Conservation (phyloP, 2,888 invertebrate genomes). For the Tortrix viridana region DNA sequence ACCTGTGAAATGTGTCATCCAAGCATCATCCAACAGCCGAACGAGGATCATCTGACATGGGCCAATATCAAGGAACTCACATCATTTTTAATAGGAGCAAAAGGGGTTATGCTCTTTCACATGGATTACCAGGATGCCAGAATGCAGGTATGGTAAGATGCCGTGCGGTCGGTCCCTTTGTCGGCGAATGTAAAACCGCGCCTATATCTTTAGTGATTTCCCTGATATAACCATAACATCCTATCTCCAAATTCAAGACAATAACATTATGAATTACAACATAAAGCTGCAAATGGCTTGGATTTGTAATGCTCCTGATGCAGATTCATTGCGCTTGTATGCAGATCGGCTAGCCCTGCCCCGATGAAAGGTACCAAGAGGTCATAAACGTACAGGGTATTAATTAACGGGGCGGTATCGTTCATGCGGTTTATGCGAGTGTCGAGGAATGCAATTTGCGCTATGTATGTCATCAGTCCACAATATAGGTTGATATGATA, state of each 20-base stretch:
- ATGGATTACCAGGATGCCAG: background rate
- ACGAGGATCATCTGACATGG: no score
- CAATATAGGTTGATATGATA: slow-evolving; percentile 10
- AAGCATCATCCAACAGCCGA: no score
- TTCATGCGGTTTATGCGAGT: slow-evolving; percentile 2
- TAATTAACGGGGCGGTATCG: slow-evolving; percentile 28
- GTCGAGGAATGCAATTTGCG: slow-evolving; percentile 27
- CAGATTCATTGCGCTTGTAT: slow-evolving; percentile 1
- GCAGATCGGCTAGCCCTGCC: slow-evolving; percentile 26
- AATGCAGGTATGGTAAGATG: background rate
- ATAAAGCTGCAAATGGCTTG: no score
- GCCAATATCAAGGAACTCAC: no score
- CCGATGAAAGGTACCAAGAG: slow-evolving; percentile 7
- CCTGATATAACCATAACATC: no score
- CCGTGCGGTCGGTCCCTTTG: slow-evolving; percentile 26
- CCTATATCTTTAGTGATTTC: background rate
- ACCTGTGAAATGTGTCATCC: no score
- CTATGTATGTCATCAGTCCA: slow-evolving; percentile 17
- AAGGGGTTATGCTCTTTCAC: background rate
- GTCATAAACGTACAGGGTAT: slow-evolving; percentile 26
- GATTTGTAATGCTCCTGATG: no score
- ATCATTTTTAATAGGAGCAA: background rate
- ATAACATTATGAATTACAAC: no score
- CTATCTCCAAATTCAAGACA: no score
- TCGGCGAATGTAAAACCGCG: slow-evolving; percentile 16